Evolutionary conservation across 1,140 invertebrate species (phyloP).

Genomic region (Drosophila tropicalis): DNA sequence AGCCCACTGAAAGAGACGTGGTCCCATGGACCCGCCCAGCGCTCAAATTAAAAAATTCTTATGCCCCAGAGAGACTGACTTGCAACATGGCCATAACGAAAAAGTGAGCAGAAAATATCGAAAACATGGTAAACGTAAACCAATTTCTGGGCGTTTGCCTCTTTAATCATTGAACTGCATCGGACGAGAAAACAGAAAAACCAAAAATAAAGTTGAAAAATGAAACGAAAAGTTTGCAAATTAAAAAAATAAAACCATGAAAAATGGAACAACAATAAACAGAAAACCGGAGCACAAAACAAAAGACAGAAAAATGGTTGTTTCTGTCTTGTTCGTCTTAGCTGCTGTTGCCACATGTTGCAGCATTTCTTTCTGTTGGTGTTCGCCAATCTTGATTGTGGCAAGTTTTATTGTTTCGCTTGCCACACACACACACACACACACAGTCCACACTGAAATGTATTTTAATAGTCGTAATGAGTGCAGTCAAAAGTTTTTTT

Average conservation of each 20-base stretch:
- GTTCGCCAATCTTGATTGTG: slow-evolving; percentile 70
- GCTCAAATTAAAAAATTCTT: slow-evolving; percentile 78
- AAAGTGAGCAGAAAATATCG: slow-evolving; percentile 55
- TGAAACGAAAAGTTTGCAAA: slow-evolving; percentile 75
- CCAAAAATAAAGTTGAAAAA: slow-evolving; percentile 34
- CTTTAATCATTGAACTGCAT: slow-evolving; percentile 81
- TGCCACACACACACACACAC: slow-evolving; percentile 40
- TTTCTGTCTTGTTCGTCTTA: slow-evolving; percentile 25
- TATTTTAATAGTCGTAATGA: slow-evolving; percentile 59
- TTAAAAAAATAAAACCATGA: slow-evolving; percentile 59
- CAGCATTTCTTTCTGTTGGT: slow-evolving; percentile 68
- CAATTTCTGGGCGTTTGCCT: slow-evolving; percentile 80
- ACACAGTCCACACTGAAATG: slow-evolving; percentile 17
- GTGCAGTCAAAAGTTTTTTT: slow-evolving; percentile 36
- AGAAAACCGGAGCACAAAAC: slow-evolving; percentile 44
- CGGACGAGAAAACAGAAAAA: slow-evolving; percentile 40
- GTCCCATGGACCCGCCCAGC: slow-evolving; percentile 44
- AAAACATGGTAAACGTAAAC: slow-evolving; percentile 49
- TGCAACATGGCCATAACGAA: slow-evolving; percentile 68
- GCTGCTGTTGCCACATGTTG: slow-evolving; percentile 73
- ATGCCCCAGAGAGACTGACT: slow-evolving; percentile 49
- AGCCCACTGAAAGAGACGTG: slow-evolving; percentile 22
- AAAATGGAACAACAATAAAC: slow-evolving; percentile 55
- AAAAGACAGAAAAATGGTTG: slow-evolving; percentile 67
- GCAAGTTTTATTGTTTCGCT: slow-evolving; percentile 60